Conservation (phyloP, 2,888 invertebrate genomes). For the Agrochola litura region DNA sequence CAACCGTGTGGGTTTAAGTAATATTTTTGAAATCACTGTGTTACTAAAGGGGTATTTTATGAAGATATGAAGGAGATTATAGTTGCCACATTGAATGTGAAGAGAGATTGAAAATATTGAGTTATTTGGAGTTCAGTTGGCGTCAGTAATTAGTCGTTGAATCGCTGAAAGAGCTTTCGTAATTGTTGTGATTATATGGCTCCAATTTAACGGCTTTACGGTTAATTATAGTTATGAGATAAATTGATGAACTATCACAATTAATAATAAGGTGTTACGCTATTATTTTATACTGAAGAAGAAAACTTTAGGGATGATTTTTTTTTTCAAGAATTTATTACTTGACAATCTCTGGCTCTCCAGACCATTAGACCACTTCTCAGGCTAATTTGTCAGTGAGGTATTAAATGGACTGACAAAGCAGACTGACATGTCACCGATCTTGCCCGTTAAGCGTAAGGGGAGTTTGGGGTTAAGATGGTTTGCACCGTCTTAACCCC, state of each 20-base stretch:
- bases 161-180: slow-evolving; percentile 29
- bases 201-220: neutral
- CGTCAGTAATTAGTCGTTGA: neutral
- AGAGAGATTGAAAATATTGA: neutral
- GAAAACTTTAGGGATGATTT: neutral
- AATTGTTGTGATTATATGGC: neutral
- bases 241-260: neutral
- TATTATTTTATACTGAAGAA: neutral
- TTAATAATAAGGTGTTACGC: too few relatives aligned
- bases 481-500: slow-evolving; percentile 7
- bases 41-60: neutral
- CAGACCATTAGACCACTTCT: neutral
- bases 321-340: neutral
- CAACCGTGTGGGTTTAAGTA: neutral
- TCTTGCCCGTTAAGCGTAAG: neutral
- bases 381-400: neutral
- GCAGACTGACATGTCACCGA: slow-evolving; percentile 2
- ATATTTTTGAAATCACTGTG: slow-evolving; percentile 9
- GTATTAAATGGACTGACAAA: slow-evolving; percentile 17
- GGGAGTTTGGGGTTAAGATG: too few relatives aligned
- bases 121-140: neutral
- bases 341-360: neutral
- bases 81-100: neutral
- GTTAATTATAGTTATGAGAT: neutral
- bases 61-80: neutral